Conservation (phyloP, 1,140 invertebrate genomes). For the Drosophila bocki region DNA sequence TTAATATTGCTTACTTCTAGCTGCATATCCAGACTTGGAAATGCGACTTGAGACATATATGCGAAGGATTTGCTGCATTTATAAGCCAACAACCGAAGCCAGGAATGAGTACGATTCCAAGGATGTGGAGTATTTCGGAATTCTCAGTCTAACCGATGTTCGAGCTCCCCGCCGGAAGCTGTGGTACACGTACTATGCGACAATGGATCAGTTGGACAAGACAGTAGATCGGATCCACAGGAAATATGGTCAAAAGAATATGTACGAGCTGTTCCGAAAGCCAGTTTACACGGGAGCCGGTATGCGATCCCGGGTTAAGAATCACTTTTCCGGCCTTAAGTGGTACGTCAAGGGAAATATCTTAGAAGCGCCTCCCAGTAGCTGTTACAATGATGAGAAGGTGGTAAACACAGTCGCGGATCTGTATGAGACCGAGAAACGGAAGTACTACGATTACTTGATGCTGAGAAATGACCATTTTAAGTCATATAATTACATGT, state of each 20-base stretch:
- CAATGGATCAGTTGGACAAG: conserved; percentile 33
- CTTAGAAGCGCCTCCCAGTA: conserved; percentile 55
- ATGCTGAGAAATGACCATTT: not conserved
- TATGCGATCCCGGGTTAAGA: conserved; percentile 53
- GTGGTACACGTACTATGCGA: conserved; percentile 68
- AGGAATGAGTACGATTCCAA: conserved; percentile 34
- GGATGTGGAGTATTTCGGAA: conserved; percentile 58
- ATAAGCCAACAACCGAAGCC: not conserved
- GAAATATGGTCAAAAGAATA: conserved; percentile 69
- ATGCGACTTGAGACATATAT: conserved; percentile 47
- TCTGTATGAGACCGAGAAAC: conserved; percentile 49
- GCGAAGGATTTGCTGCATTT: conserved; percentile 6
- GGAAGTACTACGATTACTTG: conserved; percentile 46
- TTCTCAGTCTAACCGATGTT: conserved; percentile 53
- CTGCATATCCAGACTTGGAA: conserved; percentile 38
- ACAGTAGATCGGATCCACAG: conserved; percentile 54
- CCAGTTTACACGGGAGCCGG: conserved; percentile 48
- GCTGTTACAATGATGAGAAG: conserved; percentile 53
- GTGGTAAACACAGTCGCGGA: conserved; percentile 41
- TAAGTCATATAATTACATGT: not conserved
- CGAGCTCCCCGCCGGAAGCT: conserved; percentile 50
- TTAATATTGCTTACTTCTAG: not conserved
- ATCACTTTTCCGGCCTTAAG: conserved; percentile 47
- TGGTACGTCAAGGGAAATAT: conserved; percentile 70
- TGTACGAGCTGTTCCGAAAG: conserved; percentile 65